Base-by-base conservation (phyloP, 2,888 invertebrate genomes). In the Yponomeuta evonymella region DNA sequence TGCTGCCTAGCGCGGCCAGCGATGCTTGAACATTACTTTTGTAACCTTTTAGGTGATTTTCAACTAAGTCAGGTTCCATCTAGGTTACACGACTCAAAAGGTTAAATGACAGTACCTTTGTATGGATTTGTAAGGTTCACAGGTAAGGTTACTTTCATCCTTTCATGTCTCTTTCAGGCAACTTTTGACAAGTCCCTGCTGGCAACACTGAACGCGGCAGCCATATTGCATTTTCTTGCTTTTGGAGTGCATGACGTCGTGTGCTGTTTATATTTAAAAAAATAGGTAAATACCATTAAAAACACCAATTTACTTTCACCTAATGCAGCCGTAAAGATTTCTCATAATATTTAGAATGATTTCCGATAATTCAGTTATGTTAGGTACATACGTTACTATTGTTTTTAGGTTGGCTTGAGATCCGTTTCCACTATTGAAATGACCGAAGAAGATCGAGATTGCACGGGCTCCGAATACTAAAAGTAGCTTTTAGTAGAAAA, bases 371-470 rank as follows among this genome's bases (percentile, higher is more conserved):
- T 15, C 8, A 4, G 63, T 0, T 12, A 23, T 23, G 63, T 23
- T 29, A 23, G 29, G 63, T 23, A 63, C n/a, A 63, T n/a, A 63
- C 63, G 8, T 23, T 63, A 12, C 63, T 63, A 29, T 15, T 29
- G n/a, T 29, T 63, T 62, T 29, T 63, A 63, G 29, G n/a, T 63
- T 63, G 23, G 29, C 23, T n/a, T 29, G 63, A 29, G 9, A 63
- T 63, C 82, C 82, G 80, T 79, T 80, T 83, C 83, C 81, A 84
- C 84, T 83, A 85, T 87, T 87, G 84, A 83, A 84, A 77, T 84
- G 86, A 23, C 23, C 23, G 23, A 81, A 81, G 81, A 84, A 81
- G 82, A 81, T 79, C 78, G 79, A 79, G 79, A 68, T 62, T 81
- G 1, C 81, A 83, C 79, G 83, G 80, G 51, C 15, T 15, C 51